Conservation (phyloP, 2,888 invertebrate genomes). For the Heteromyza rotundicornis region DNA sequence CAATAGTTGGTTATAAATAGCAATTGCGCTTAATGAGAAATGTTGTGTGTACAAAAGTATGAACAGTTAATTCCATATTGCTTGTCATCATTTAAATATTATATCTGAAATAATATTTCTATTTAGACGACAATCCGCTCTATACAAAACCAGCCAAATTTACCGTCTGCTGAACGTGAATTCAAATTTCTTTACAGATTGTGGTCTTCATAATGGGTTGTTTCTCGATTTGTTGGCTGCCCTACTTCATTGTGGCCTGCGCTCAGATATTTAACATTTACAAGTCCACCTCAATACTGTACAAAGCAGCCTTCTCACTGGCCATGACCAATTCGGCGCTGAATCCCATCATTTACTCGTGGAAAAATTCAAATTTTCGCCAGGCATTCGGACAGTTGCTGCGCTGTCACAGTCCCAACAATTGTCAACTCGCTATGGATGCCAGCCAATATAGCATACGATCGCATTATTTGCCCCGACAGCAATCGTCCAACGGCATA, state of each 20-base stretch:
- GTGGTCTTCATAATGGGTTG: constrained; percentile 79
- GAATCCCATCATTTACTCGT: constrained; percentile 84
- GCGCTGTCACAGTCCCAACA: constrained; percentile 71
- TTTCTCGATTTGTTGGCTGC: constrained; percentile 82
- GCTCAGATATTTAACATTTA: constrained; percentile 67
- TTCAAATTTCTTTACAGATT: constrained; percentile 66
- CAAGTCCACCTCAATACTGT: constrained; percentile 66
- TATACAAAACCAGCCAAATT: too few species aligned
- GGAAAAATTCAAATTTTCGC: constrained; percentile 82
- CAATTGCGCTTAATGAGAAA: too few species aligned
- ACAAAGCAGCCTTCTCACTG: constrained; percentile 72
- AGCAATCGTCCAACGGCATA: constrained; percentile 6
- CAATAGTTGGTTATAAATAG: not conserved
- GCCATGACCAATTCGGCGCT: constrained; percentile 82
- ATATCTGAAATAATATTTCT: too few species aligned
- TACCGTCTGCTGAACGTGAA: too few species aligned
- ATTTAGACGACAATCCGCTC: too few species aligned
- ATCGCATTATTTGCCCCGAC: constrained; percentile 12
- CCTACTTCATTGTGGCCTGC: constrained; percentile 75
- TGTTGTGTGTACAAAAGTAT: too few species aligned
- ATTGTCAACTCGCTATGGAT: constrained; percentile 57
- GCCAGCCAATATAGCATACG: constrained; percentile 34
- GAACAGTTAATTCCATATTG: too few species aligned
- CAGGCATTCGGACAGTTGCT: constrained; percentile 74
- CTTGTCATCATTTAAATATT: too few species aligned